Evolutionary conservation across 2,888 invertebrate genomes (phyloP).

Genomic region (Pristionchus mayeri): DNA sequence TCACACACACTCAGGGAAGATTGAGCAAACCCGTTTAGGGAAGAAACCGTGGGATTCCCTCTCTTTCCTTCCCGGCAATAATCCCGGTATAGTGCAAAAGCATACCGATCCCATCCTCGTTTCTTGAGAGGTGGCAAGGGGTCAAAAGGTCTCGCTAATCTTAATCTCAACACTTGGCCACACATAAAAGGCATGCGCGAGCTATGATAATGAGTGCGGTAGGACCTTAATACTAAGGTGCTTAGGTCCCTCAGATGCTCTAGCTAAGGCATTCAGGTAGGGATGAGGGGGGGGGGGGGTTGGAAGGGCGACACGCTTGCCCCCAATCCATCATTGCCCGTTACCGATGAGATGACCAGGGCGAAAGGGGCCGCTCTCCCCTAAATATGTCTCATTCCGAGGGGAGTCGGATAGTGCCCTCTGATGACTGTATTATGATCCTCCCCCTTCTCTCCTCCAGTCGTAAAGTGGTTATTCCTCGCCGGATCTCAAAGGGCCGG

Average conservation of each 20-base stretch:
- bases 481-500: not conserved
- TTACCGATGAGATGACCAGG: slow-evolving; percentile 10
- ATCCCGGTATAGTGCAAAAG: not conserved
- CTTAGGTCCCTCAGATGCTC: not conserved
- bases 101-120: not conserved
- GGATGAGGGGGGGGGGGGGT: not conserved
- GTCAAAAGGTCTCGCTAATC: slow-evolving; percentile 38
- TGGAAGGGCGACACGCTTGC: not conserved
- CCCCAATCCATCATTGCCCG: slow-evolving; percentile 40
- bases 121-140: slow-evolving; percentile 1
- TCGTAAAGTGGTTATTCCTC: slow-evolving; percentile 37
- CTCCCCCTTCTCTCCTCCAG: no score
- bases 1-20: not conserved
- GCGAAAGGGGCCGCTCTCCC: slow-evolving; percentile 27
- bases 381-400: slow-evolving; percentile 44
- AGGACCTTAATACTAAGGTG: not conserved
- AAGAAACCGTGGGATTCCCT: not conserved
- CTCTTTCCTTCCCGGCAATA: not conserved
- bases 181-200: not conserved
- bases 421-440: slow-evolving; percentile 45
- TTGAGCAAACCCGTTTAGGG: not conserved
- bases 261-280: not conserved
- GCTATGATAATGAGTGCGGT: slow-evolving; percentile 40
- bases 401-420: not conserved
- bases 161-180: slow-evolving; percentile 21